Base-by-base conservation (phyloP, 2,888 invertebrate species). In the Icerya purchasi region DNA sequence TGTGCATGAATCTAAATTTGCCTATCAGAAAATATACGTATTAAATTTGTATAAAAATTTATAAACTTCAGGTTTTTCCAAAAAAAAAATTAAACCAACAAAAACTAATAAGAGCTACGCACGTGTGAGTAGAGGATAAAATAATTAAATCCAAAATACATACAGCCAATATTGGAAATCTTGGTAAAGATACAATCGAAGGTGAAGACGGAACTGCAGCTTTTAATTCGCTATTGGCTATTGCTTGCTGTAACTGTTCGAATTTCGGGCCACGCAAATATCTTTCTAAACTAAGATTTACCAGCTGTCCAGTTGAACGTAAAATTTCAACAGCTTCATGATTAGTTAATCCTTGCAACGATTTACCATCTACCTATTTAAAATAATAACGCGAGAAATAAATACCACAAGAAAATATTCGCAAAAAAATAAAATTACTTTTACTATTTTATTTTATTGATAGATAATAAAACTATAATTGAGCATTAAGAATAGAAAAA, bases 321-420 rank as follows among this genome's bases (percentile, higher is more conserved):
- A 98, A 77, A 54, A 96, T 87, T 72, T 97, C 93, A 0, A 98
- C 97, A 1, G 97, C 96, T 68, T 97, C 86, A 69, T 94, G 92
- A 75, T 98, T 98, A 59, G 90, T 90, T 72, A 89, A 91, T 65
- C 96, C 94, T 71, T 94, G 91, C 63, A 97, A 76, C 21, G 89
- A 86, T 66, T 84, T 85, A 21, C 89, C 92, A 75, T 98, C 96
- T 59, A 86, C 79, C 78, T 78, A 65, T 2, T 66, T 63, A 62
- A 36, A 5, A 36, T 8, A 36, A 36, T 36, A 36, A 36, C 5
- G 14, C 14, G 14, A 36, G 8, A 14, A 36, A 8, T 14, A n/a
- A n/a, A 36, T 36, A 36, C 36, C 36, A 14, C 36, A 36, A 36
- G 36, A 36, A 36, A 36, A 36, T 36, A 36, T 36, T 36, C 36